Conservation (phyloP, 2,797 vertebrate species). For the Sebastes diaconus region DNA sequence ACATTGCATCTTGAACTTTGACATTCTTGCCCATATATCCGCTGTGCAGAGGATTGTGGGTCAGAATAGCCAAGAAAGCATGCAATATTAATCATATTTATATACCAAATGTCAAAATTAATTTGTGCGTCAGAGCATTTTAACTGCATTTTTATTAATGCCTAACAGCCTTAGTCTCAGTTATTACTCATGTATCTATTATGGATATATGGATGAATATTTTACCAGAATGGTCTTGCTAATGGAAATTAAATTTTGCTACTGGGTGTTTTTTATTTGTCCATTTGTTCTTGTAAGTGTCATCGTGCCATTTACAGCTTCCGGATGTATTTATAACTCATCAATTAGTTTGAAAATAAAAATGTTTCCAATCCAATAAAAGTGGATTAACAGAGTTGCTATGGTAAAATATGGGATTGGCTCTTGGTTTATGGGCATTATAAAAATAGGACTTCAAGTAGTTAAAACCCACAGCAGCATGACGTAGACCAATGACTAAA, state of each 20-base stretch:
- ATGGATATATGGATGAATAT: not conserved
- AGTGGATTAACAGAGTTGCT: conserved; percentile 2
- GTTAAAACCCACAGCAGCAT: not conserved
- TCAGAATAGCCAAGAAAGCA: no score
- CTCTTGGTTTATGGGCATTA: not conserved
- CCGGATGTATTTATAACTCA: not conserved
- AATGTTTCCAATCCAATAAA: conserved; percentile 9
- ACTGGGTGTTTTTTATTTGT: not conserved
- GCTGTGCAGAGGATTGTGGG: no score
- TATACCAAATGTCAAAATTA: not conserved
- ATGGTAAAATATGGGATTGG: not conserved
- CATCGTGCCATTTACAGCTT: conserved; percentile 10
- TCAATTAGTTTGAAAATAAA: conserved; percentile 2
- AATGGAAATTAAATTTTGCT: not conserved
- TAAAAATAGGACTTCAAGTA: not conserved
- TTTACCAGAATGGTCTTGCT: not conserved
- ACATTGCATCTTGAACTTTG: no score
- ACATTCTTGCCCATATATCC: no score
- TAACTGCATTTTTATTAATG: not conserved
- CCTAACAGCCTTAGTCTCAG: not conserved
- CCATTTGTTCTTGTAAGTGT: conserved; percentile 15
- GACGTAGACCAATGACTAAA: not conserved
- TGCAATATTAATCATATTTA: not conserved
- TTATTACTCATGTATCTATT: not conserved
- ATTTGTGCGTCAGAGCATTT: not conserved